Base-by-base conservation (phyloP, 2,888 invertebrate species). In the Pilophorus perplexus region DNA sequence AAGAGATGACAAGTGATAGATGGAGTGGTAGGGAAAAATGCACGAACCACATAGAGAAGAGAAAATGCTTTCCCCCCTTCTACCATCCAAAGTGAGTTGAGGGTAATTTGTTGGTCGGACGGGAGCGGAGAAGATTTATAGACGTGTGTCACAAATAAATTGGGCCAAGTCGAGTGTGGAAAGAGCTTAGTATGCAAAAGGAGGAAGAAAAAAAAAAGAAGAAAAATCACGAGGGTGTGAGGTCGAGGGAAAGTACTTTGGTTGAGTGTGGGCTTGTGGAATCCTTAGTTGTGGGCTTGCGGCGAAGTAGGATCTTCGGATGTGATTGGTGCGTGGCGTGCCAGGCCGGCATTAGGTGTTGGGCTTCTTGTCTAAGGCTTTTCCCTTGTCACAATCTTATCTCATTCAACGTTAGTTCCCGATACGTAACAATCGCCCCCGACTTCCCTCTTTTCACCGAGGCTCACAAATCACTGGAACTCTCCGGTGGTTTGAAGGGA, bases 141-240 rank as follows among this genome's bases (percentile, higher is more conserved):
- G 60, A 62, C 60, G 46, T 62, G 46, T 46, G 46, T 62, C 60
- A 46, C 46, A 62, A 62, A 62, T 62, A 62, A 62, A 62, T 62
- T 62, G 60, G 60, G 60, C 60, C 60, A 62, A 46, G 60, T 46
- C 33, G 46, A 46, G 46, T 20, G 60, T 20, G 33, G 60, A 23
- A 62, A 62, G 59, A 42, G 46, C 33, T 62, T 62, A 46, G 46
- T 62, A 46, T 62, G 60, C 60, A 62, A 62, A 28, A 28, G 28
- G 23, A 46, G 25, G 25, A 25, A 14, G 5, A 18, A n/a, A n/a
- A 18, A 16, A 28, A 52, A 38, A 6, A 38, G 38, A 2, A n/a
- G n/a, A n/a, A n/a, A n/a, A n/a, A n/a, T n/a, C n/a, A n/a, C n/a
- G 25, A 25, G 18, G 14, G 25, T 27, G 52, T 52, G 52, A 14